Evolutionary conservation across 1,140 invertebrate genomes (phyloP).

Genomic region (Pseudomyrmex cubaensis): DNA sequence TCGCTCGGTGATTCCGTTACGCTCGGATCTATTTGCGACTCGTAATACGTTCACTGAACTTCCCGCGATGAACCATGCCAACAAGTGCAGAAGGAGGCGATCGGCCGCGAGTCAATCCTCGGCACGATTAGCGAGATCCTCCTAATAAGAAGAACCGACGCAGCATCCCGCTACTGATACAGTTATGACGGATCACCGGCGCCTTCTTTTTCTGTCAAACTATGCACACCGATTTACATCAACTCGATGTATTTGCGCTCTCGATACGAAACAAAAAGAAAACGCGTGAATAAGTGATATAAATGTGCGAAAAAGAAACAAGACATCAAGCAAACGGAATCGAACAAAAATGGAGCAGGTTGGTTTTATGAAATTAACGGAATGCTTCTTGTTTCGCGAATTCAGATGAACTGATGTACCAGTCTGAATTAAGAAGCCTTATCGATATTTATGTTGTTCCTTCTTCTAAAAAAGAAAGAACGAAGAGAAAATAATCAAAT

Average conservation of each 20-base stretch:
- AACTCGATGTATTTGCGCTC: background rate
- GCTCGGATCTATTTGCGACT: constrained; percentile 48
- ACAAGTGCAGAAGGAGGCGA: constrained; percentile 12
- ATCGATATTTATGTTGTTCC: too few relatives aligned
- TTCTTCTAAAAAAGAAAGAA: background rate
- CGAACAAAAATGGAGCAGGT: background rate
- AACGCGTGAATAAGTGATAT: background rate
- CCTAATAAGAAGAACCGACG: constrained; percentile 79
- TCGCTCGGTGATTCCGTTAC: constrained; percentile 64
- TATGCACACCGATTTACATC: background rate
- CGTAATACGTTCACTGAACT: constrained; percentile 61
- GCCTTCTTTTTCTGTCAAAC: constrained; percentile 16
- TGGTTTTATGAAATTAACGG: background rate
- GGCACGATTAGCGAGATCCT: constrained; percentile 77
- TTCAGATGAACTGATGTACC: background rate
- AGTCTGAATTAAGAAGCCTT: too few relatives aligned
- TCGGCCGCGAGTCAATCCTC: constrained; percentile 4
- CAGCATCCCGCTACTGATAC: constrained; percentile 81
- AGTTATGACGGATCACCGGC: constrained; percentile 79
- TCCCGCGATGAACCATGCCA: constrained; percentile 45
- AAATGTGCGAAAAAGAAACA: background rate
- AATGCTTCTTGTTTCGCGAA: background rate
- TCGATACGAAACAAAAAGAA: constrained; percentile 6
- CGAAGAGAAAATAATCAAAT: background rate
- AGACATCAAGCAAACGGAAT: background rate